Evolutionary conservation across 2,113 vertebrate species (phyloP).

Genomic region (Indicator maculatus): DNA sequence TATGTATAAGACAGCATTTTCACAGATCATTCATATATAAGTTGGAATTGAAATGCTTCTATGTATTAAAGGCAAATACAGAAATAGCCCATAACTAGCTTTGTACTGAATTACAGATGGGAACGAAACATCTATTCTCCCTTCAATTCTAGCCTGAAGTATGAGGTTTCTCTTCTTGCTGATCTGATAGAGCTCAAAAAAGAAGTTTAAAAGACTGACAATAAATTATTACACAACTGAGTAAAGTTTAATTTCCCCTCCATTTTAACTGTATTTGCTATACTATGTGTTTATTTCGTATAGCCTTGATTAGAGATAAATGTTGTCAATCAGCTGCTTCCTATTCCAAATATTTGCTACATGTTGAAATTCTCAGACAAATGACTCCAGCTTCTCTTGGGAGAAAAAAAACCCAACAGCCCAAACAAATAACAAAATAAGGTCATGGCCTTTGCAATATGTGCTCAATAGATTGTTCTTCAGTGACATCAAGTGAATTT

Average conservation of each 20-base stretch:
- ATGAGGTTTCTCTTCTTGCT: not conserved
- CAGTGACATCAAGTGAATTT: not conserved
- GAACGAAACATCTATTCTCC: not conserved
- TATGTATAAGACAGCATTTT: constrained; percentile 18
- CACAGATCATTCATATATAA: not conserved
- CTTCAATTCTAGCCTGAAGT: not conserved
- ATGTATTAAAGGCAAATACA: constrained; percentile 4
- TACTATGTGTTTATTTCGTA: not conserved
- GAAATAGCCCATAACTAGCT: not conserved
- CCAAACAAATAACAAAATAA: not conserved
- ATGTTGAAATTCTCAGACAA: not conserved
- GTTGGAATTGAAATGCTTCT: constrained; percentile 3
- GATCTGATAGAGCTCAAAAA: not conserved
- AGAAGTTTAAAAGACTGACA: not conserved
- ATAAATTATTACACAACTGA: not conserved
- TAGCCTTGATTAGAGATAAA: not conserved
- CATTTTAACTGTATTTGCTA: not conserved
- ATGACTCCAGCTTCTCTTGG: not conserved
- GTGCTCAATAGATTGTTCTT: not conserved
- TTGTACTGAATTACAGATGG: not conserved
- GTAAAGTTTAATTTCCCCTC: not conserved
- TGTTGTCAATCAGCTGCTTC: not conserved
- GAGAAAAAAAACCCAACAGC: not conserved
- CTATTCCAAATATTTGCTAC: not conserved
- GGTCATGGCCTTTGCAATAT: not conserved